Conservation (phyloP, 2,888 invertebrate genomes). For the Tachystola acroxantha region DNA sequence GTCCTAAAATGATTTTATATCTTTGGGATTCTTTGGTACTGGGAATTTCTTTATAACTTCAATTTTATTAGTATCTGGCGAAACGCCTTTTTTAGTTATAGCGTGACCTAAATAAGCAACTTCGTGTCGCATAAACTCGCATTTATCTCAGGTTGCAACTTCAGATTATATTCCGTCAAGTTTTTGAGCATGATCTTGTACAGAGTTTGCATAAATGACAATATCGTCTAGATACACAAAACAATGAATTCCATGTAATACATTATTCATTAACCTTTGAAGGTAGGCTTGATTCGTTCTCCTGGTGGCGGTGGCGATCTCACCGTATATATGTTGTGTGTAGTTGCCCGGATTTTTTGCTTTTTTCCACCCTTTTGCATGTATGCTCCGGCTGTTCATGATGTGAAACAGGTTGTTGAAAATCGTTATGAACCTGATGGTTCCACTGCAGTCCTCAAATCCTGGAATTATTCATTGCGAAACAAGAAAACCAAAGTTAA, state of each 20-base stretch:
- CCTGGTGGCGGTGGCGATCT: too few species aligned
- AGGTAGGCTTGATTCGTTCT: too few species aligned
- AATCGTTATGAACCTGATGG: too few species aligned
- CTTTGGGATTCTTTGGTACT: neutral
- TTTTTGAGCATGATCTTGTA: neutral
- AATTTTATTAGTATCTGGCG: constrained; percentile 15
- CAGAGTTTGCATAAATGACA: neutral
- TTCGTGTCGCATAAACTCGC: constrained; percentile 16
- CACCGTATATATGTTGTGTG: too few species aligned
- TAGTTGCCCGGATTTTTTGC: too few species aligned
- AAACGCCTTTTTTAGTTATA: constrained; percentile 13
- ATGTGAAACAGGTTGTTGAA: too few species aligned
- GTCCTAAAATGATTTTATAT: neutral
- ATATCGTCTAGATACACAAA: constrained; percentile 27
- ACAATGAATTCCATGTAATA: constrained; percentile 17
- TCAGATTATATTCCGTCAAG: neutral
- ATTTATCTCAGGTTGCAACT: constrained; percentile 2
- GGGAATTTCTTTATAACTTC: neutral
- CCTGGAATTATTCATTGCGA: too few species aligned
- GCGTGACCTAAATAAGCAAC: constrained; percentile 39
- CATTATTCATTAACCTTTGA: constrained; percentile 23
- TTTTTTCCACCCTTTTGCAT: too few species aligned
- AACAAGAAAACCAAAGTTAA: too few species aligned
- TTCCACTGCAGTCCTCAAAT: too few species aligned
- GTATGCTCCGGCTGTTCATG: too few species aligned